Conservation (phyloP, 2,888 invertebrate species). For the Leucoma salicis region DNA sequence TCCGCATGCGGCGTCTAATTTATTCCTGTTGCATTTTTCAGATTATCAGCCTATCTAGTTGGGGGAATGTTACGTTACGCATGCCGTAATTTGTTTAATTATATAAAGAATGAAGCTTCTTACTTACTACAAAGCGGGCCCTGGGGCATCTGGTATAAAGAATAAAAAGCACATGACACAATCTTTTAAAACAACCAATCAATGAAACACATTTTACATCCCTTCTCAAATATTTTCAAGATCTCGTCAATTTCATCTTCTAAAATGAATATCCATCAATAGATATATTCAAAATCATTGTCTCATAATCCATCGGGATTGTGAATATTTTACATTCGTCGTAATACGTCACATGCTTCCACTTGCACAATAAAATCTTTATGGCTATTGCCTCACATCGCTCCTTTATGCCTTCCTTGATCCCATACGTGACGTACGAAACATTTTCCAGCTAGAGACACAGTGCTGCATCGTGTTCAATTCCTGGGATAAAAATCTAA, state of each 20-base stretch:
- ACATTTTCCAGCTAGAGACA: conserved; percentile 32
- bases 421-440: conserved; percentile 37
- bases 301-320: conserved; percentile 62
- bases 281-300: conserved; percentile 42
- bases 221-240: neutral
- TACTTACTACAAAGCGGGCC: too few species aligned
- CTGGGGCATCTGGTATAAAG: too few species aligned
- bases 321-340: conserved; percentile 62
- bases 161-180: too few species aligned
- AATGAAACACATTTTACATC: neutral
- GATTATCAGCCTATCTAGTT: too few species aligned
- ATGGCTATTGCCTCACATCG: conserved; percentile 64
- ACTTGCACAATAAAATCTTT: conserved; percentile 65
- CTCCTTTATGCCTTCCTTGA: conserved; percentile 50
- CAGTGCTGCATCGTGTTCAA: conserved; percentile 14
- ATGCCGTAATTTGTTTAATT: too few species aligned
- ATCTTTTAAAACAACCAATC: too few species aligned
- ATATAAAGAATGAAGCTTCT: too few species aligned
- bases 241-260: conserved; percentile 8
- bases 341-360: conserved; percentile 48
- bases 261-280: conserved; percentile 11
- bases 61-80: too few species aligned
- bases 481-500: neutral
- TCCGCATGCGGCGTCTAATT: too few species aligned
- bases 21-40: too few species aligned